phyloP scores from a whole-genome alignment of 2,888 invertebrate genomes.

The Lycia hirtaria region DNA sequence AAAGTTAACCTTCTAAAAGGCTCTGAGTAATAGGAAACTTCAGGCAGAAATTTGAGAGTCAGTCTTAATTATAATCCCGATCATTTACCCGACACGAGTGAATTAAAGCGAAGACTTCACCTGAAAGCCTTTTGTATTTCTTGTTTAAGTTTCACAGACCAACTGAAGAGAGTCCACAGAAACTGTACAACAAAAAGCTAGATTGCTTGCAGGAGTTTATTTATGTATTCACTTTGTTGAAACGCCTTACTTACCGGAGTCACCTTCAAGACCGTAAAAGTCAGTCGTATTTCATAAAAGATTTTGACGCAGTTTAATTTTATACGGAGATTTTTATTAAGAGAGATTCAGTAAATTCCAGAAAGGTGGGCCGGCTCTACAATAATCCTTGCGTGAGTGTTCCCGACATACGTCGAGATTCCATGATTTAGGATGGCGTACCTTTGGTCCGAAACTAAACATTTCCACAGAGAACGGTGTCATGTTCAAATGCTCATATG shows the following conservation, averaged over 20 bases:
- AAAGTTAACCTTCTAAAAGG: too few relatives aligned
- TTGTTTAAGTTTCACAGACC: conserved; percentile 1
- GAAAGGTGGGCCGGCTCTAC: conserved; percentile 39
- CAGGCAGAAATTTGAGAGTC: not conserved
- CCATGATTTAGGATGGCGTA: conserved; percentile 56
- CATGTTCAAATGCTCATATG: not conserved
- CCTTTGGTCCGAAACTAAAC: conserved; percentile 40
- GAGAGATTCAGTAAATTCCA: conserved; percentile 49
- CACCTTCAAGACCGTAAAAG: conserved; percentile 42
- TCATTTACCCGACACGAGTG: not conserved
- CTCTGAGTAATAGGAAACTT: too few relatives aligned
- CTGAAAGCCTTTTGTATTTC: conserved; percentile 20
- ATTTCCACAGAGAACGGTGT: conserved; percentile 26
- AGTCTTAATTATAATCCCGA: not conserved
- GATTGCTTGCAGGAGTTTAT: conserved; percentile 39
- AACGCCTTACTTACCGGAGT: conserved; percentile 40
- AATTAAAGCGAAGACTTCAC: not conserved
- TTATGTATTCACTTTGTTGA: conserved; percentile 53
- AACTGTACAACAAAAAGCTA: conserved; percentile 35
- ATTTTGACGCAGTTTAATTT: conserved; percentile 46
- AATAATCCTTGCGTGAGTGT: conserved; percentile 49
- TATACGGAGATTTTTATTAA: conserved; percentile 33
- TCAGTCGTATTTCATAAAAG: conserved; percentile 45
- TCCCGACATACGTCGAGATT: conserved; percentile 54
- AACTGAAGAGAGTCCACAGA: conserved; percentile 28